Evolutionary conservation across 2,113 vertebrate species (phyloP), one percentile per base, ranked within the genome.

Genomic region (Laterallus jamaicensis): DNA sequence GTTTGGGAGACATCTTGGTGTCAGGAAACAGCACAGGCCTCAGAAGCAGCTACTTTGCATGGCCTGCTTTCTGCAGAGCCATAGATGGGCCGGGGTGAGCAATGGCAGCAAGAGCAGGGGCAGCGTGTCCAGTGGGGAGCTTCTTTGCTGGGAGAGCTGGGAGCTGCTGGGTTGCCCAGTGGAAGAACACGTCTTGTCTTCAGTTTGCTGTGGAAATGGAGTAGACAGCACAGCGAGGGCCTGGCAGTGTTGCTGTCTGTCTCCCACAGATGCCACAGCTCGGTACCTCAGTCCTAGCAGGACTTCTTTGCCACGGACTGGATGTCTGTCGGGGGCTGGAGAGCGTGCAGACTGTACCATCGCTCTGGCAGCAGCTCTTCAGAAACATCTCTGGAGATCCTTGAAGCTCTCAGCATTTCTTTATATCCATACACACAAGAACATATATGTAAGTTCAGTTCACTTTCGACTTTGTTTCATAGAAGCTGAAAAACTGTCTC

Each of bases 201-300:
- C 47, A 7, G 10, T 29, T 12, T 55, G 7, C 49, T 76, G 79
- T 6, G 5, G 55, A 5, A 47, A 56, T 13, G 32, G 49, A 11
- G n/a, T 5, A 32, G 1, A 2, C 2, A 0, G 0, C 4, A 62
- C 37, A 15, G 62, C 0, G 4, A 18, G n/a, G 62, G 32, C 42
- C 56, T 22, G 74, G 37, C 37, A 59, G 82, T 1, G 0, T 2
- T 19, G 39, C 70, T 9, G 11, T 4, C 12, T 1, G 56, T 8
- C 32, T 44, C 24, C 26, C n/a, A 1, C 3, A 1, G 60, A 10
- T 1, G 1, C 70, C 0, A 4, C 54, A 11, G 58, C 70, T 59
- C 9, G 0, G 40, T 16, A 85, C 54, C 75, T 12, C 0, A 2
- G 22, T 19, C 15, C 71, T 50, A 78, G 66, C n/a, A 39, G 63